Conservation (phyloP, 1,140 invertebrate species). For the Neodiprion virginianus region DNA sequence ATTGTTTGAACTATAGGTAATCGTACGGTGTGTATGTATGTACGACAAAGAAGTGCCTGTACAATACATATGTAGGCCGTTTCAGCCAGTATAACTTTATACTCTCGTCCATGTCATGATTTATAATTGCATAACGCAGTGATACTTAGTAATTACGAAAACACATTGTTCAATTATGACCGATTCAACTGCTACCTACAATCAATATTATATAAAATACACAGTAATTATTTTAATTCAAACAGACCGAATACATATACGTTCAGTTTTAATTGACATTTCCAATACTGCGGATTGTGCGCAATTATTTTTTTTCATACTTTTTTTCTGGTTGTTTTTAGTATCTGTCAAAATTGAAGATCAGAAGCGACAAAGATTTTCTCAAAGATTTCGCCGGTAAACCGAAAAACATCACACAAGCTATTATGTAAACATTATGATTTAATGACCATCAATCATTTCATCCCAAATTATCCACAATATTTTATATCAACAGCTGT, state of each 20-base stretch:
- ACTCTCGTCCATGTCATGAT: conserved; percentile 18
- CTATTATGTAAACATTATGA: neutral
- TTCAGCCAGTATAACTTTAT: conserved; percentile 22
- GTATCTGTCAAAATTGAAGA: too few relatives aligned
- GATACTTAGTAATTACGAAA: conserved; percentile 41
- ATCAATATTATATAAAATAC: conserved; percentile 46
- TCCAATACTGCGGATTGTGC: conserved; percentile 39
- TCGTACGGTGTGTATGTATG: neutral
- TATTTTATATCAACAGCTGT: conserved; percentile 4
- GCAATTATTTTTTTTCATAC: neutral
- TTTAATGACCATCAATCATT: neutral
- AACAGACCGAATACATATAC: conserved; percentile 28
- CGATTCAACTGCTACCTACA: conserved; percentile 37
- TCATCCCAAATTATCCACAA: neutral
- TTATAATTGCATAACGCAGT: conserved; percentile 32
- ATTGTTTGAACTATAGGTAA: conserved; percentile 3
- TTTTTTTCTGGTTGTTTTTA: conserved; percentile 7
- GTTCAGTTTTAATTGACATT: conserved; percentile 39
- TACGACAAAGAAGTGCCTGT: neutral
- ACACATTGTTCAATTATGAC: conserved; percentile 41
- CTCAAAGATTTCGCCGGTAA: too few relatives aligned
- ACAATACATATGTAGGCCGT: neutral
- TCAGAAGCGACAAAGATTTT: neutral
- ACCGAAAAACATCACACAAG: too few relatives aligned
- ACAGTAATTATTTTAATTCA: conserved; percentile 37